These are phyloP conservation scores for Nymphicus hollandicus DNA, from an alignment of 2,113 vertebrate genomes.

Conservation along the genomic window DNA sequence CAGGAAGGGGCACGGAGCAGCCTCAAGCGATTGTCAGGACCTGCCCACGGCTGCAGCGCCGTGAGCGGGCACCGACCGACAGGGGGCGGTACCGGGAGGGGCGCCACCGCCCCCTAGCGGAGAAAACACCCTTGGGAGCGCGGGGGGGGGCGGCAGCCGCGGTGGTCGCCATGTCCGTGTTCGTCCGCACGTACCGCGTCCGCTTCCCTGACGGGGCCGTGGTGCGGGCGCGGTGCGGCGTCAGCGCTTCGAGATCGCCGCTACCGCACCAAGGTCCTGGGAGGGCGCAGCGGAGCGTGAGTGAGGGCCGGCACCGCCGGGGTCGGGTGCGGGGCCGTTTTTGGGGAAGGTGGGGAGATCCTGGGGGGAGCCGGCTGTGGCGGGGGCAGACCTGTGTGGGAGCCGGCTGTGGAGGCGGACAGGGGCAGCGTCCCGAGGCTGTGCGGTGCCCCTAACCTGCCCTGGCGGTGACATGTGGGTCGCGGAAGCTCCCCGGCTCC, in stretches of 20 bases:
- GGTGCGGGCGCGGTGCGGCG: slow-evolving; percentile 87
- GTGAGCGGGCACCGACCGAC: too few species aligned
- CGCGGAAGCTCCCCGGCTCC: fast-evolving
- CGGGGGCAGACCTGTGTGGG: too few species aligned
- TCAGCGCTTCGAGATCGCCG: slow-evolving; percentile 92
- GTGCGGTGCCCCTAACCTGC: fast-evolving
- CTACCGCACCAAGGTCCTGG: slow-evolving; percentile 92
- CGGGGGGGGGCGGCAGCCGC: not conserved
- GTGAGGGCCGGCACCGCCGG: slow-evolving; percentile 44
- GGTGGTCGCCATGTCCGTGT: slow-evolving; percentile 82
- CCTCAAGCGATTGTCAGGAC: too few species aligned
- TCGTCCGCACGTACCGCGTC: slow-evolving; percentile 94
- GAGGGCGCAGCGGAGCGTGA: slow-evolving; percentile 91
- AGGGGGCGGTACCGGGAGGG: too few species aligned
- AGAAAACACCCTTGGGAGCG: too few species aligned
- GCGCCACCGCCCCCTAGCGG: too few species aligned
- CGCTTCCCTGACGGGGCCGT: slow-evolving; percentile 91
- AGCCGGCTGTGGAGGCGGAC: too few species aligned
- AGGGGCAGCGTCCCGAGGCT: fast-evolving
- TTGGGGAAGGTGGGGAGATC: not conserved
- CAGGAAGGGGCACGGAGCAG: too few species aligned
- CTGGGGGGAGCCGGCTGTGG: not conserved
- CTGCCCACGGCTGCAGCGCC: too few species aligned
- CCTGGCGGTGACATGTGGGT: fast-evolving
- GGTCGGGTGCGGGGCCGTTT: not conserved